Conservation (phyloP, 2,113 vertebrate genomes). For the Fregetta grallaria region DNA sequence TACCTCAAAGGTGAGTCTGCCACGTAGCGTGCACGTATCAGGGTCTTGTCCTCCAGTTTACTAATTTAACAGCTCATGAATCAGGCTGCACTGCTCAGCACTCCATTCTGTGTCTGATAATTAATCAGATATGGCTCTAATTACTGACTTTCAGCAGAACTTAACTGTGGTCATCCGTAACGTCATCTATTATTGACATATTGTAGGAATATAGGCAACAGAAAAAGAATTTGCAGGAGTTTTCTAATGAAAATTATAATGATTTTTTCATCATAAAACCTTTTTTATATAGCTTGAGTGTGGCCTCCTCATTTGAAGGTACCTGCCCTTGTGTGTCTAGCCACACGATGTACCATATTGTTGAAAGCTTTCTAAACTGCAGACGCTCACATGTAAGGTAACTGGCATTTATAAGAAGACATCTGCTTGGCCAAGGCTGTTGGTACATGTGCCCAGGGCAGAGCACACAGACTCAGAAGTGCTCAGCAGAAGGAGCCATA, state of each 20-base stretch:
- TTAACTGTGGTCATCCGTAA: slow-evolving; percentile 53
- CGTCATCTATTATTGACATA: not conserved
- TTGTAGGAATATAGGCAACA: not conserved
- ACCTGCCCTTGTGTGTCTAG: not conserved
- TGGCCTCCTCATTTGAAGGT: not conserved
- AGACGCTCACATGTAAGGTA: not conserved
- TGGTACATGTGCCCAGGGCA: not conserved
- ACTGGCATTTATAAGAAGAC: not conserved
- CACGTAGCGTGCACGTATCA: not conserved
- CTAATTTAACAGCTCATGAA: slow-evolving; percentile 64
- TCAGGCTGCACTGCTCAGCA: slow-evolving; percentile 65
- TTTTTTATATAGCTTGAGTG: not conserved
- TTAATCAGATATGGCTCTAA: slow-evolving; percentile 67
- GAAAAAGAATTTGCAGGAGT: not conserved
- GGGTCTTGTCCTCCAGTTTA: slow-evolving; percentile 37
- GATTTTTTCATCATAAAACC: not conserved
- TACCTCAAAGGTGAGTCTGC: not conserved
- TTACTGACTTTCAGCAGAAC: slow-evolving; percentile 64
- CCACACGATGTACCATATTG: not conserved
- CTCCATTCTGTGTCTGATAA: slow-evolving; percentile 52
- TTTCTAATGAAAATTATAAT: not conserved
- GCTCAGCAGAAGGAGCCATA: not conserved
- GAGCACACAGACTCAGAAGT: not conserved
- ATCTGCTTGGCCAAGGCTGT: not conserved
- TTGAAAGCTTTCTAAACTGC: not conserved